Evolutionary conservation across 2,113 vertebrate species (phyloP), one percentile per base, ranked within the genome.

Genomic region (Sisor rabdophorus): DNA sequence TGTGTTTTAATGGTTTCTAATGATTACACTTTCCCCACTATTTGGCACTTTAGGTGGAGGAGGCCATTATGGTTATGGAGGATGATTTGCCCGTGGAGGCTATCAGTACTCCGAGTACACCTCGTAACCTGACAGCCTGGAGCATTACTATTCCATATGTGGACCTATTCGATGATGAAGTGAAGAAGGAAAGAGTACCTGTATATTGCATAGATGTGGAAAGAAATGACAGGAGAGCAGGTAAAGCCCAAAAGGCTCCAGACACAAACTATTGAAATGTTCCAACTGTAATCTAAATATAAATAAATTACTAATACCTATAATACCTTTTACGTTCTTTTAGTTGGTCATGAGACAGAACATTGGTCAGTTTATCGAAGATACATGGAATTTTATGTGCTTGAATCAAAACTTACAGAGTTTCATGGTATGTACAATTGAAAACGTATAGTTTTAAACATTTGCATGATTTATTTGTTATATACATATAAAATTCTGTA

Each of bases 201-300:
- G 96, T 99, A 19, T 99, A 96, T 90, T 97, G 95, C 82, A 99
- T 99, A 77, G 96, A 98, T 68, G 97, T 98, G 53, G 96, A 98
- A 86, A 94, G 96, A 83, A 98, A 97, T 26, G 97, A 99, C 85
- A 92, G 95, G 84, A 93, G 91, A 83, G 92, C 94, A 87, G 95
- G 97, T 98, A 89, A 81, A 88, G 32, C 30, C 20, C 47, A 15
- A n/a, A 58, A 26, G 11, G 9, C 9, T 55, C 24, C 9, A 44
- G n/a, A 47, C 19, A 54, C n/a, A 64, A 65, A 40, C 16, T 22
- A 24, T 72, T 44, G 19, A 11, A 26, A 24, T 24, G 44, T 20
- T 24, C 24, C 22, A 73, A 60, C 26, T 60, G 36, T 73, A 30
- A 26, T 30, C 1, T 30, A 68, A 22, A 22, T 30, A 58, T 20